These are phyloP conservation scores for Athrips mouffetella DNA, from an alignment of 2,888 invertebrate genomes.

Conservation along the genomic window DNA sequence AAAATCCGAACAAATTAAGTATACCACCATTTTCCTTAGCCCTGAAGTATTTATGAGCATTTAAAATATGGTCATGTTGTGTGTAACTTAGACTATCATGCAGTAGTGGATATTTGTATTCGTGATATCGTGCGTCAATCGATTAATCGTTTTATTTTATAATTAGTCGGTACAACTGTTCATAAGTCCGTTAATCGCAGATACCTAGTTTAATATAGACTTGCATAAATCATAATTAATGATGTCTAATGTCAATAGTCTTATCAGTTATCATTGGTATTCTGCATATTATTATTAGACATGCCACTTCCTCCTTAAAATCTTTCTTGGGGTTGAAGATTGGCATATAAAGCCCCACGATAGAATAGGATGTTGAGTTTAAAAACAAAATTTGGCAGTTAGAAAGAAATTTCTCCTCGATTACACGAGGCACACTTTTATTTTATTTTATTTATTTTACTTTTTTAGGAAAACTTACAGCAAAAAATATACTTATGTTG, in stretches of 20 bases:
- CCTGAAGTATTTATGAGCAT: background rate
- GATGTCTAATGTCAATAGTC: slow-evolving; percentile 4
- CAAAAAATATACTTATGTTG: too few species aligned
- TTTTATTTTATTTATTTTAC: too few species aligned
- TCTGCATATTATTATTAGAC: too few species aligned
- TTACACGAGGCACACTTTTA: too few species aligned
- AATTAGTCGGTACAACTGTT: slow-evolving; percentile 20
- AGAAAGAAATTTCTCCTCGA: too few species aligned
- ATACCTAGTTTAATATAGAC: slow-evolving; percentile 3
- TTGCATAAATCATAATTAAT: background rate
- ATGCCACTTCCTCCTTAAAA: too few species aligned
- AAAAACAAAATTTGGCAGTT: too few species aligned
- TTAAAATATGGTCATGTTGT: background rate
- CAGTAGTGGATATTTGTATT: slow-evolving; percentile 44
- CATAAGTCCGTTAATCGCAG: background rate
- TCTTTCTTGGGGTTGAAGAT: too few species aligned
- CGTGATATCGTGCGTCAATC: slow-evolving; percentile 59
- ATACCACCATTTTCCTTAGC: background rate
- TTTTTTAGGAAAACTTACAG: too few species aligned
- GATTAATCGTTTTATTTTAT: slow-evolving; percentile 26
- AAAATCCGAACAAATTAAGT: background rate
- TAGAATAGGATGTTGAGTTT: too few species aligned
- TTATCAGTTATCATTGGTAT: background rate
- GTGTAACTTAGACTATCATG: slow-evolving; percentile 41
- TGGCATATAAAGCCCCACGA: too few species aligned